Conservation (phyloP, 2,888 invertebrate genomes). For the Mamestra brassicae region DNA sequence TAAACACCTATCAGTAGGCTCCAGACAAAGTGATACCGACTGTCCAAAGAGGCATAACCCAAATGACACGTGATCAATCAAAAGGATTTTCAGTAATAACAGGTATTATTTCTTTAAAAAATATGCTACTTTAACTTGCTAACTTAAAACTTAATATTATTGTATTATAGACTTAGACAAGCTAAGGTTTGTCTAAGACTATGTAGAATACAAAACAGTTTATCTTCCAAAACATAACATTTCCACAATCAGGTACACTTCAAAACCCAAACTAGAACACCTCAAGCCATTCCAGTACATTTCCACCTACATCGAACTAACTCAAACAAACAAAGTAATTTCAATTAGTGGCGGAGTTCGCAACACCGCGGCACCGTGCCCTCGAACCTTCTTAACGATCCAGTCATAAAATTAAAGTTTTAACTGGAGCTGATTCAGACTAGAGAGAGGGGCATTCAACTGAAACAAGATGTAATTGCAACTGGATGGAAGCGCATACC, state of each 20-base stretch:
- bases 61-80: too few species aligned
- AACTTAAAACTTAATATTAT: too few species aligned
- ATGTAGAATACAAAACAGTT: not conserved
- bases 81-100: not conserved
- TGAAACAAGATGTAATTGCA: slow-evolving; percentile 62
- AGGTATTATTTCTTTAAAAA: not conserved
- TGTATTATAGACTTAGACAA: too few species aligned
- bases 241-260: not conserved
- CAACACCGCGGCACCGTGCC: slow-evolving; percentile 29
- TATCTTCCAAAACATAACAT: not conserved
- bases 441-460: slow-evolving; percentile 46
- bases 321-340: slow-evolving; percentile 56
- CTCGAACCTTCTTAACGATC: slow-evolving; percentile 53
- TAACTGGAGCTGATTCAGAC: slow-evolving; percentile 63
- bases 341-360: slow-evolving; percentile 59
- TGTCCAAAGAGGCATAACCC: too few species aligned
- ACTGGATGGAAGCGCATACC: slow-evolving; percentile 48
- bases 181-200: too few species aligned
- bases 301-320: slow-evolving; percentile 4
- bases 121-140: not conserved
- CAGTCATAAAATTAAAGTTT: slow-evolving; percentile 66
- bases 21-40: too few species aligned
- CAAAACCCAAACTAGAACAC: not conserved
- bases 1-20: too few species aligned
- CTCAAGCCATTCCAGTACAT: not conserved